Base-by-base conservation (phyloP, 2,113 vertebrate species). In the Promerops cafer region DNA sequence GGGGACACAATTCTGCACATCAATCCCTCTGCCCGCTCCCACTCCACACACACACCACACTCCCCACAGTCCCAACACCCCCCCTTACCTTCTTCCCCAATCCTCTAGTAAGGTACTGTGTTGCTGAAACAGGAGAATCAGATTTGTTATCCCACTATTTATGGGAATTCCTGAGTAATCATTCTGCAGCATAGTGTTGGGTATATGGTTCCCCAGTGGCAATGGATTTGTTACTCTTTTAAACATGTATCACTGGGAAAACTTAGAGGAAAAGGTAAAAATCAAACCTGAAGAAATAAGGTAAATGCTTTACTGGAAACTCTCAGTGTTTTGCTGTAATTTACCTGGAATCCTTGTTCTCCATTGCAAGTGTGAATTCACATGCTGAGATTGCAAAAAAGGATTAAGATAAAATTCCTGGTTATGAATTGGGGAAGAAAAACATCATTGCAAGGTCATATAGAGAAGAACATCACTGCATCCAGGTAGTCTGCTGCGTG, bases 401-500 rank as follows among this genome's bases (percentile, higher is more conserved):
- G 52, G 71, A 88, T 91, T 94, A 94, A 95, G 92, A 88, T 83
- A 93, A 95, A 94, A 86, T 65, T 86, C 63, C 66, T 78, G 60
- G 26, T 60, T 53, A 6, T 0, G 37, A 83, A 20, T 7, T 1
- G 1, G 33, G 31, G 28, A 88, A 91, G 54, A 70, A 89, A 80
- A 76, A 83, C 30, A 66, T 77, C 19, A 2, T 86, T 96, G 82
- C 90, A 95, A 94, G 94, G 94, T 96, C 94, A 88, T 47, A 77
- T 7, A 77, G 75, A 93, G 91, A 97, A 89, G 76, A 88, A 52
- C 66, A 93, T 66, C 71, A 23, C 71, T 93, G 56, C 65, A 95
- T 81, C 72, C 82, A 95, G 92, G 93, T 95, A 92, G 88, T 89
- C 90, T 92, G 88, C 68, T 96, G 94, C 72, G 83, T 78, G 68